Evolutionary conservation across 2,113 vertebrate genomes (phyloP), one percentile per base, ranked within the genome.

Genomic region (Cranoglanis bouderius): DNA sequence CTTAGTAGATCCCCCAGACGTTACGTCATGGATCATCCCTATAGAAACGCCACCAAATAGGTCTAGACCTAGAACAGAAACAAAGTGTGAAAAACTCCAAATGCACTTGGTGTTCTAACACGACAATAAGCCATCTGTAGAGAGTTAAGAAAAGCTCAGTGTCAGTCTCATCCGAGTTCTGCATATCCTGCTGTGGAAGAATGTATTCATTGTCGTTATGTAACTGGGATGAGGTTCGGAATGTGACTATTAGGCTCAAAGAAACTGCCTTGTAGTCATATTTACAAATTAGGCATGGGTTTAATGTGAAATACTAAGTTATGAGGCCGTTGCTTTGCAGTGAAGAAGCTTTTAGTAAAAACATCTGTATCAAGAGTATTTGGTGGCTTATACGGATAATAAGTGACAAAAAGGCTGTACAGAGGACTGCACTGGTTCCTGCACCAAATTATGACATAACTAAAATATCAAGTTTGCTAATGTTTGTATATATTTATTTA

Each of bases 191-290:
- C 91, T 84, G 82, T 74, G 19, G 85, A 82, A 92, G 82, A 91
- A 91, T 87, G 49, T 86, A 88, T 90, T 91, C 83, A 89, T 84
- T 92, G 88, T 93, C 43, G 72, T 90, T 89, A 84, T 91, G 90
- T 87, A 92, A 91, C 84, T 78, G 65, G 63, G 83, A 88, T 81
- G 91, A 90, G 55, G 74, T 89, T 88, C 32, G 87, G 70, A 89
- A 88, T 90, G 82, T 86, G 81, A 89, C 38, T 13, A 81, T 16
- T 13, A 43, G 32, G 12, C 35, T n/a, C 1, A 8, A 87, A 38
- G 21, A 63, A 85, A 38, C 61, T 78, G 57, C 61, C 74, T 43
- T 74, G 80, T 74, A 72, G 90, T 82, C 86, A 85, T 49, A 88
- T 87, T 7, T 82, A 61, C 83, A 92, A 81, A 80, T 89, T 80